A percentile compares a stretch with the other conserved stretches of the same genome.
These are phyloP conservation scores for Amphimedon queenslandica DNA, from an alignment of 37 sponge, comb jelly and placozoan genomes.

Conservation along the genomic window DNA sequence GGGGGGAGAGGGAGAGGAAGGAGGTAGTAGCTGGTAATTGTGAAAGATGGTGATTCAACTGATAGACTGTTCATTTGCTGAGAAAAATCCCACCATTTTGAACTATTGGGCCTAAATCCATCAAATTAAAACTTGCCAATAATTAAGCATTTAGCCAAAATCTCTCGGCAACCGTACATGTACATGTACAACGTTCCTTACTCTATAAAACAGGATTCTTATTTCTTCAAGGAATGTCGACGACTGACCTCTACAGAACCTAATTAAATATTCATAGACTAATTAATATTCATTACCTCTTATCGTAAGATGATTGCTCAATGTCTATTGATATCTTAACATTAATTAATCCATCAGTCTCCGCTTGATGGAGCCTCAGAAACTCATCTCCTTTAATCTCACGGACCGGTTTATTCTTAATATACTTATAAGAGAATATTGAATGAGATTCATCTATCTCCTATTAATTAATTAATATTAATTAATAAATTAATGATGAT, in stretches of 20 bases:
- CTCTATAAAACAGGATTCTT: constrained; percentile 79
- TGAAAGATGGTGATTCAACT: no score
- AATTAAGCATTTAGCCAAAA: no score
- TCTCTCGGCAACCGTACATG: no score
- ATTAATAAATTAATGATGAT: not conserved
- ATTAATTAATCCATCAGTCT: constrained; percentile 73
- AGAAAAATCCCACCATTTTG: no score
- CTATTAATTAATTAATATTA: constrained; percentile 19
- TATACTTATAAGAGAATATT: constrained; percentile 73
- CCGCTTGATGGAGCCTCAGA: constrained; percentile 77
- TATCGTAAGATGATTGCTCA: constrained; percentile 17
- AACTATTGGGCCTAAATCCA: no score
- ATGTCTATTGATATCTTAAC: constrained; percentile 62
- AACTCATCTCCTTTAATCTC: constrained; percentile 89
- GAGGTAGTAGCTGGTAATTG: no score
- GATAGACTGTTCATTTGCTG: no score
- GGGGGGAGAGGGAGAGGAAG: constrained; percentile 2
- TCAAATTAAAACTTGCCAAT: no score
- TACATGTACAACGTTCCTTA: constrained; percentile 18
- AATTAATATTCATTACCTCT: constrained; percentile 9
- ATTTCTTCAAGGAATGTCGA: constrained; percentile 89
- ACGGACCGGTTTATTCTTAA: constrained; percentile 85
- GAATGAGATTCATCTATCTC: constrained; percentile 84
- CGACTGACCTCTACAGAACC: not conserved
- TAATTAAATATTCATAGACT: not conserved